A percentile compares a stretch with the other conserved stretches of the same genome.
These are phyloP conservation scores for Acanthaster planci DNA, from an alignment of 35 echinoderm and acorn worm species.

Conservation along the genomic window DNA sequence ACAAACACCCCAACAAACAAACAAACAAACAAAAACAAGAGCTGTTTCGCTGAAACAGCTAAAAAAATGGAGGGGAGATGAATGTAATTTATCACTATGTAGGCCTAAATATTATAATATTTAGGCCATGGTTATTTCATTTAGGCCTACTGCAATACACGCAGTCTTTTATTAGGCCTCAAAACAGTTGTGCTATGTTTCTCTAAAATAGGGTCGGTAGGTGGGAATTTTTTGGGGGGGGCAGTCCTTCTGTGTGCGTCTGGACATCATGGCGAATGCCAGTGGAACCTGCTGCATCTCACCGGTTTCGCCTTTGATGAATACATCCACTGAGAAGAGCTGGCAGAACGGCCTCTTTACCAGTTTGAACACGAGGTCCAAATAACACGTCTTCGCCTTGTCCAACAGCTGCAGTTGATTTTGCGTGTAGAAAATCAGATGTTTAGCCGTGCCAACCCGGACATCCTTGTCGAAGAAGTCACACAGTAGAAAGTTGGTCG, in stretches of 20 bases:
- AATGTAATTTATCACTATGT: too few relatives aligned
- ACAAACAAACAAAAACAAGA: too few relatives aligned
- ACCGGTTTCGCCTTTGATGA: conserved; percentile 15
- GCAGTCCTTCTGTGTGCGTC: conserved; percentile 38
- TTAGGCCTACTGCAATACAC: too few relatives aligned
- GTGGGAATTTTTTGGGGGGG: too few relatives aligned
- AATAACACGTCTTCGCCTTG: conserved; percentile 52
- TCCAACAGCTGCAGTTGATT: conserved; percentile 45
- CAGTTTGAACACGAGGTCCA: conserved; percentile 56
- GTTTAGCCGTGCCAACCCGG: conserved; percentile 21
- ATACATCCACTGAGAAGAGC: conserved; percentile 50
- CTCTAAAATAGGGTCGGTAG: too few relatives aligned
- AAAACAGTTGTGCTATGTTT: too few relatives aligned
- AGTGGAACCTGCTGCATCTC: conserved; percentile 55
- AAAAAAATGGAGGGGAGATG: too few relatives aligned
- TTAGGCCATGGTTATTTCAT: too few relatives aligned
- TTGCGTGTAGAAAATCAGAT: conserved; percentile 39
- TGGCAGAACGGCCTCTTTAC: conserved; percentile 54
- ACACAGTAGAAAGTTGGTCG: background rate
- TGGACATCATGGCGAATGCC: conserved; percentile 56
- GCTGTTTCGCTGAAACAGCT: too few relatives aligned
- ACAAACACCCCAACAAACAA: too few relatives aligned
- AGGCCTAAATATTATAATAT: too few relatives aligned
- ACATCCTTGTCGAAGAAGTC: conserved; percentile 45
- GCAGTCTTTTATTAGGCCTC: too few relatives aligned